Percentiles rank a stretch among this genome's conserved stretches.
Evolutionary conservation across 2,113 vertebrate species (phyloP).

Genomic region (Sapajus apella): DNA sequence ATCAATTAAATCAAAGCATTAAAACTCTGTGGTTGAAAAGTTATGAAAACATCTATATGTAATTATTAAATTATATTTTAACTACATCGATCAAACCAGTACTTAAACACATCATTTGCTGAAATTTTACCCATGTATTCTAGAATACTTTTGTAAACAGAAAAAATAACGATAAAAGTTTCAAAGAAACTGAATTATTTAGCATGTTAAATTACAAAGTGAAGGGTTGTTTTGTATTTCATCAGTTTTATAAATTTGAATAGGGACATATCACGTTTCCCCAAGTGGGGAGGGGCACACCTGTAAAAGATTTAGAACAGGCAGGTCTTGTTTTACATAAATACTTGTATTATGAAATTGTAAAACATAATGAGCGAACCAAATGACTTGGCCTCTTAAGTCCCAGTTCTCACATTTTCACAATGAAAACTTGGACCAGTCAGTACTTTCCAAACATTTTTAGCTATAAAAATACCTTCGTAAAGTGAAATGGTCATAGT

Average conservation of each 20-base stretch:
- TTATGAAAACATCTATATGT: background rate
- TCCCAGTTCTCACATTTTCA: background rate
- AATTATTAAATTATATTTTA: background rate
- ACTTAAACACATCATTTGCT: background rate
- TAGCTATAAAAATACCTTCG: background rate
- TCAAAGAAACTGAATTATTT: background rate
- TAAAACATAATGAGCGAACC: conserved; percentile 35
- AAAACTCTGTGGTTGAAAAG: background rate
- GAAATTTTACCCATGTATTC: background rate
- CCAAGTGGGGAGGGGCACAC: background rate
- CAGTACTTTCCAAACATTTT: background rate
- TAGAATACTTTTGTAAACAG: conserved; percentile 24
- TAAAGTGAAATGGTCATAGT: background rate
- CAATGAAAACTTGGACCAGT: background rate
- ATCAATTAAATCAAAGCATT: conserved; percentile 20
- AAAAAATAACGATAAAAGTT: conserved; percentile 17
- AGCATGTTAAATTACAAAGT: background rate
- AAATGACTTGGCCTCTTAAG: background rate
- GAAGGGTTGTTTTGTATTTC: conserved; percentile 3
- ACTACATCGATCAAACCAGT: background rate
- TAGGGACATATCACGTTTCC: background rate
- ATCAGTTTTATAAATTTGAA: background rate
- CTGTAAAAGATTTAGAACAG: conserved; percentile 40
- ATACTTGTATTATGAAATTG: conserved; percentile 24
- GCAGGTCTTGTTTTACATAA: conserved; percentile 30